Conservation (phyloP, 2,797 vertebrate species). For the Peromyscus eremicus region DNA sequence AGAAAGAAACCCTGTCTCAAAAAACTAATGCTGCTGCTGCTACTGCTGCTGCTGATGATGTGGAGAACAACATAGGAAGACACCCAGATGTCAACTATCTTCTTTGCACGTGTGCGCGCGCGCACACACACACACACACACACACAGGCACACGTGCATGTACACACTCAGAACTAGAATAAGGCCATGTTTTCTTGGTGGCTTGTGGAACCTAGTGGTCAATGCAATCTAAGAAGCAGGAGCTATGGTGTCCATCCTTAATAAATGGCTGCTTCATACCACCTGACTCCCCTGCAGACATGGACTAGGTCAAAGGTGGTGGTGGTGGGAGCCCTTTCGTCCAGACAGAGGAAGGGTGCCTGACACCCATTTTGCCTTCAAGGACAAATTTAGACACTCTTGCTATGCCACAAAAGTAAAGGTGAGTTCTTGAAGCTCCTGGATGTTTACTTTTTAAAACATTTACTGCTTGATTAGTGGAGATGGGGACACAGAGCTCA, state of each 20-base stretch:
- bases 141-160: background rate
- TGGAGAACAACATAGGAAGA: background rate
- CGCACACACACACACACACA: too few relatives aligned
- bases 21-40: background rate
- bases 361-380: background rate
- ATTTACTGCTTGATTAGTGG: background rate
- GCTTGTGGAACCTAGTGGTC: background rate
- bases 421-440: background rate
- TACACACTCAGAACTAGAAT: background rate
- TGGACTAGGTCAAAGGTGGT: too few relatives aligned
- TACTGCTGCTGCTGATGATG: too few relatives aligned
- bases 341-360: background rate
- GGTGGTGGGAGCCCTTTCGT: too few relatives aligned
- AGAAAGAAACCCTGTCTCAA: background rate
- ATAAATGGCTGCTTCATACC: background rate
- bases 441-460: background rate
- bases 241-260: background rate
- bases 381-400: background rate
- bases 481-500: background rate
- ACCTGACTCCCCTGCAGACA: background rate
- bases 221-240: background rate
- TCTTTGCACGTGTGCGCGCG: too few relatives aligned
- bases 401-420: background rate
- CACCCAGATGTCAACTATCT: background rate
- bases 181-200: background rate